phyloP scores from a whole-genome alignment of 2,797 vertebrate genomes.

The Enteromius fasciolatus region DNA sequence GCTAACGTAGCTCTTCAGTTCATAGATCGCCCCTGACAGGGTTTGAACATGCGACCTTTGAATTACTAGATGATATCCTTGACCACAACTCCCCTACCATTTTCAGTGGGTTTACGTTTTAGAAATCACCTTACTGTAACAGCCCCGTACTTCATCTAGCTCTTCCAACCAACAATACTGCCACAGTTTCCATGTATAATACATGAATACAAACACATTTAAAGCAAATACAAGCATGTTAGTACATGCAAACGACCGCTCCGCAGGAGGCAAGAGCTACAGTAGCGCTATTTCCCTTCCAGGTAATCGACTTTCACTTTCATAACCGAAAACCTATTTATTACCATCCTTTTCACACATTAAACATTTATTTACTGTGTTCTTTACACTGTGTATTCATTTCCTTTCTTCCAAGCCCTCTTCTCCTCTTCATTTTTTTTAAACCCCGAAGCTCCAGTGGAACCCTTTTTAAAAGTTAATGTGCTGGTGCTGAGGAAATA shows the following conservation, averaged over 20 bases:
- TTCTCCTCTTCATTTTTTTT: slow-evolving; percentile 59
- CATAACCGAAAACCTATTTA: slow-evolving; percentile 60
- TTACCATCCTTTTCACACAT: slow-evolving; percentile 72
- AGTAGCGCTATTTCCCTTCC: slow-evolving; percentile 46
- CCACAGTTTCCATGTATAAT: slow-evolving; percentile 56
- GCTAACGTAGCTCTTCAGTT: slow-evolving; percentile 7
- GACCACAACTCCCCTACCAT: slow-evolving; percentile 31
- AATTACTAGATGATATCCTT: not conserved
- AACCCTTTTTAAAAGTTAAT: slow-evolving; percentile 92
- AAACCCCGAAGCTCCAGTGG: slow-evolving; percentile 77
- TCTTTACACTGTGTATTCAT: slow-evolving; percentile 64
- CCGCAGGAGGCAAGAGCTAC: slow-evolving; percentile 39
- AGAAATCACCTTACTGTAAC: slow-evolving; percentile 35
- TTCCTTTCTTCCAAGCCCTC: slow-evolving; percentile 53
- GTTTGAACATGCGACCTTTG: slow-evolving; percentile 38
- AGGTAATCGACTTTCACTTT: slow-evolving; percentile 58
- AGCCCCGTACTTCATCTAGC: slow-evolving; percentile 27
- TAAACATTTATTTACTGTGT: slow-evolving; percentile 79
- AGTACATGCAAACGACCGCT: slow-evolving; percentile 51
- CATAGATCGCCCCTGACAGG: slow-evolving; percentile 21
- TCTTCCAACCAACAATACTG: slow-evolving; percentile 10
- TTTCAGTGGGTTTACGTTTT: not conserved
- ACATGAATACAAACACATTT: slow-evolving; percentile 58
- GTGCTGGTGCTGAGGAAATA: slow-evolving; percentile 88
- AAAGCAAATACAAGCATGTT: slow-evolving; percentile 49